Conservation (phyloP, 2,888 invertebrate species). For the Bruchidius siliquastri region DNA sequence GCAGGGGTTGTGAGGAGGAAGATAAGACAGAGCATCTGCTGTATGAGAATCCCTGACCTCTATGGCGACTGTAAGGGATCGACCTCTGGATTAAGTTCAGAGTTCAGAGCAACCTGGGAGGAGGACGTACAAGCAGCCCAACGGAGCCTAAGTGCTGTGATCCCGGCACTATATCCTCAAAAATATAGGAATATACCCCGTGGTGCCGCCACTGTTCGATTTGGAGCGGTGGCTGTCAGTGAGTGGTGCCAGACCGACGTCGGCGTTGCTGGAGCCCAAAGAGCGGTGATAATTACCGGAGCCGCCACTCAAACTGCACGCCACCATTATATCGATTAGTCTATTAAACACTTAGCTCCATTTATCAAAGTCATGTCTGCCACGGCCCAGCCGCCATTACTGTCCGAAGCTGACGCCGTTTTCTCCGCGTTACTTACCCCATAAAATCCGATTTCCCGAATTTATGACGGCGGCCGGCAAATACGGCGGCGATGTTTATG, state of each 20-base stretch:
- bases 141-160: no score
- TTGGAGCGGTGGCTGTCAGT: neutral
- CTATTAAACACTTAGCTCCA: constrained; percentile 51
- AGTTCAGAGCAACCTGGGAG: no score
- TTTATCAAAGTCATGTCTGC: constrained; percentile 48
- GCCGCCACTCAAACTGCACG: constrained; percentile 46
- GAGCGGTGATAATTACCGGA: constrained; percentile 45
- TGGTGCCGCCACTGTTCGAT: neutral
- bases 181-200: no score
- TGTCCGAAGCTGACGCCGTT: constrained; percentile 22
- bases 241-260: constrained; percentile 8
- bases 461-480: constrained; percentile 19
- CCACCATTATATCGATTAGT: constrained; percentile 50
- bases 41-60: no score
- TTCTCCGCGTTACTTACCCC: constrained; percentile 30
- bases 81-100: no score
- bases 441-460: constrained; percentile 32
- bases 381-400: constrained; percentile 26
- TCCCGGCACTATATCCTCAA: no score
- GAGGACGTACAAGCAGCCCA: no score
- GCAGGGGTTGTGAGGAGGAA: no score
- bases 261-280: constrained; percentile 27
- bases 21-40: no score
- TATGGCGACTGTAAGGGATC: no score
- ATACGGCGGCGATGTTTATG: constrained; percentile 7